Evolutionary conservation across 2,113 vertebrate species (phyloP), one percentile per base, ranked within the genome.

Genomic region (Myrmophylax atrothorax): DNA sequence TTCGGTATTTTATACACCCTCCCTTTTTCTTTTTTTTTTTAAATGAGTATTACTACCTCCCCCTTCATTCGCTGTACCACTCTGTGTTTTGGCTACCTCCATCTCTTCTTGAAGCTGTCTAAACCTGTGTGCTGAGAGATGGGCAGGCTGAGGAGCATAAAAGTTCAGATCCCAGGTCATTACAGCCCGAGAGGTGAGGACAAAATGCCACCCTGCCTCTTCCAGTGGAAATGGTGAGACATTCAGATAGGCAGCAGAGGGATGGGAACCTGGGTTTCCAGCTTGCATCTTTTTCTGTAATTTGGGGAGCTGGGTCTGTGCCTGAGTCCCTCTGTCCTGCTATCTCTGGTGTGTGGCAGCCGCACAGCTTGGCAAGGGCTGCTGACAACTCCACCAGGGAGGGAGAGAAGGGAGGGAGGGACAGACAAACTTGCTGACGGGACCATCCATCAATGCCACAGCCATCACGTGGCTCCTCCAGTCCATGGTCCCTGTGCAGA

Each of bases 1-100:
- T 90, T 69, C 69, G 83, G 18, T 31, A 76, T 90, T 90, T 85
- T 72, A 74, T 86, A 76, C 67, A 64, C 42, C 25, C 56, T 78
- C 33, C 68, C 73, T 94, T 95, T 64, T 93, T 52, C 31, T 87
- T 96, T 90, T 89, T 25, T 17, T 93, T 95, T 93, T 95, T 90
- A 88, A 84, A 89, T 91, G 74, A 92, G 63, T 50, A 14, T 91
- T 94, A 64, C 79, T 80, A 25, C 81, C 63, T 82, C 52, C 58
- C 56, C 62, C 42, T 96, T 55, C 82, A 22, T 89, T 92, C 2
- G 6, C 62, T 96, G 0, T 75, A 38, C 47, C 70, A 33, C 74
- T 76, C 50, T 13, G 1, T 87, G 25, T 96, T 91, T 88, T 7
- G 3, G 31, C 79, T 90, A 2, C 38, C 59, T 91, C 67, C 64